A percentile compares a stretch with the other conserved stretches of the same genome.
These are phyloP conservation scores for Threskiornis aethiopicus DNA, from an alignment of 2,797 vertebrate genomes.

Conservation along the genomic window DNA sequence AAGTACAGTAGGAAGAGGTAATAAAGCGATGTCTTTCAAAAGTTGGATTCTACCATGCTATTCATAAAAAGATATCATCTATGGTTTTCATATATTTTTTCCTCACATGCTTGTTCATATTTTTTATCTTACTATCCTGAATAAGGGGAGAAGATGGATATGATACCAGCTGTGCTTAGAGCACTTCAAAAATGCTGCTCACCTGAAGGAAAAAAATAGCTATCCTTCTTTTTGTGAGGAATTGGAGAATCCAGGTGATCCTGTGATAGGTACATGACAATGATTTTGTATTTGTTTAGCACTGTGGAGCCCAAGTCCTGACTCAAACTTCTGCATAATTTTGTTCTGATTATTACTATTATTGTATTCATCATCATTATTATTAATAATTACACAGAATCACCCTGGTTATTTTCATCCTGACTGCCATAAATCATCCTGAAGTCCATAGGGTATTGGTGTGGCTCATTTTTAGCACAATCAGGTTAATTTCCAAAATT, in stretches of 20 bases:
- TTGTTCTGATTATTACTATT: background rate
- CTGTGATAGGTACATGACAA: background rate
- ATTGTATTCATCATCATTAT: background rate
- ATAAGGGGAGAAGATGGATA: background rate
- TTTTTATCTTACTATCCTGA: slow-evolving; percentile 16
- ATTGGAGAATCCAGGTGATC: background rate
- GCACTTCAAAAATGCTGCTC: background rate
- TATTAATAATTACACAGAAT: background rate
- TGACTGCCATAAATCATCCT: background rate
- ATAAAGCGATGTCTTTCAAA: background rate
- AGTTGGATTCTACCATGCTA: background rate
- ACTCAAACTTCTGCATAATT: background rate
- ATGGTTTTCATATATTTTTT: background rate
- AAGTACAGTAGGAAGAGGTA: background rate
- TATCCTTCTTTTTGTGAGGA: background rate
- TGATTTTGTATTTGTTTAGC: background rate
- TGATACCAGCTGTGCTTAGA: background rate
- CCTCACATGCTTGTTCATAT: background rate
- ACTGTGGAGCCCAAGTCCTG: background rate
- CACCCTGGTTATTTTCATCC: background rate
- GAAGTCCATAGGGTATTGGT: background rate
- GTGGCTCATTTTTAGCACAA: background rate
- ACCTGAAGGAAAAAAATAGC: background rate
- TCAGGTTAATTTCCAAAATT: background rate
- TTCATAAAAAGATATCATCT: slow-evolving; percentile 5